Evolutionary conservation across 1,140 invertebrate genomes (phyloP).

Genomic region (Brachionus sp.): DNA sequence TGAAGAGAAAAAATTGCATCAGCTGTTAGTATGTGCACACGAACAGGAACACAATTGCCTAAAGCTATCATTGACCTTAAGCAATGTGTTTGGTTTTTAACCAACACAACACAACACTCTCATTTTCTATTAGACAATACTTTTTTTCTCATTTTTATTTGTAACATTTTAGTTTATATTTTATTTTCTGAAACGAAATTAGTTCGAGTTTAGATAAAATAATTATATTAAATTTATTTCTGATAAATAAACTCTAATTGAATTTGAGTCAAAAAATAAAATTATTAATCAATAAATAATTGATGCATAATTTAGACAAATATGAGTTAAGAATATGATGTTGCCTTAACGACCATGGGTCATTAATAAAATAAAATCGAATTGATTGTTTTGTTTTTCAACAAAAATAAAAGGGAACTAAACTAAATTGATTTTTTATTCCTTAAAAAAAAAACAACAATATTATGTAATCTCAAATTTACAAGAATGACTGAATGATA

Average conservation of each 20-base stretch:
- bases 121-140: not conserved
- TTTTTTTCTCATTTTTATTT: not conserved
- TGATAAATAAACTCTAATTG: not conserved
- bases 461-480: no score
- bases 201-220: not conserved
- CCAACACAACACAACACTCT: no score
- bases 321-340: not conserved
- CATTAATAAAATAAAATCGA: not conserved
- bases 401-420: no score
- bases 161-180: not conserved
- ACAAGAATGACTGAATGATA: not conserved
- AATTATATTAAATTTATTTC: not conserved
- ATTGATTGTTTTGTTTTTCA: no score
- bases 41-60: no score
- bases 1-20: not conserved
- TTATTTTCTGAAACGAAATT: not conserved
- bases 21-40: not conserved
- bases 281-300: not conserved
- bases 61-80: no score
- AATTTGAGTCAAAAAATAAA: not conserved
- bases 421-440: no score
- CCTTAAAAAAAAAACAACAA: not conserved
- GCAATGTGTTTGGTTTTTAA: no score
- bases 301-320: not conserved
- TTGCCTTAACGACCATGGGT: not conserved